A percentile compares a stretch with the other conserved stretches of the same genome.
These are phyloP conservation scores for Mola mola DNA, from an alignment of 2,113 vertebrate species.

Conservation along the genomic window DNA sequence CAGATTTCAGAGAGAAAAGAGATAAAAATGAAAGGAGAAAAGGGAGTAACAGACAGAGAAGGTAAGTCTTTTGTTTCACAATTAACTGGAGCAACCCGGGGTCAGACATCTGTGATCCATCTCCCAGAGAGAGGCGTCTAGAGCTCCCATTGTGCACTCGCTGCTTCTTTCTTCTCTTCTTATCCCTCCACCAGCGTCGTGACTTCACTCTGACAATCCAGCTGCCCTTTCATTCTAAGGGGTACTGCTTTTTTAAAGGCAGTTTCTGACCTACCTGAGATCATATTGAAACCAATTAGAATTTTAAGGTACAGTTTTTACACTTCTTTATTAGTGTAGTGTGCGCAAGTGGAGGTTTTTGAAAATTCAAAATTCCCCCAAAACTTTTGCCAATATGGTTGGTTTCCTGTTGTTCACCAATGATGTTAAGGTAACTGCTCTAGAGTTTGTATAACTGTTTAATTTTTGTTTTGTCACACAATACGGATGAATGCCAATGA, in stretches of 20 bases:
- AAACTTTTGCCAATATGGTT: too few species aligned
- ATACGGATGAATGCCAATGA: too few species aligned
- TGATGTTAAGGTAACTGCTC: too few species aligned
- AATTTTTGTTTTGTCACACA: too few species aligned
- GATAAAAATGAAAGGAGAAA: conserved; percentile 5
- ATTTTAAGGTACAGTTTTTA: too few species aligned
- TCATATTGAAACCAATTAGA: neutral
- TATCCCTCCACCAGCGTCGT: neutral
- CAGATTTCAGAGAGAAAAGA: neutral
- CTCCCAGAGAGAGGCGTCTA: conserved; percentile 49
- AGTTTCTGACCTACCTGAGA: conserved; percentile 22
- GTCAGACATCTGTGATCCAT: conserved; percentile 75
- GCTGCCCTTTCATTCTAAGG: conserved; percentile 22
- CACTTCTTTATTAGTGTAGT: too few species aligned
- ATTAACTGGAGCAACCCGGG: conserved; percentile 42
- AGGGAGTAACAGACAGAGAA: conserved; percentile 21
- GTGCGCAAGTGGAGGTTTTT: too few species aligned
- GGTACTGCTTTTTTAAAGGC: conserved; percentile 22
- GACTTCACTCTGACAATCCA: conserved; percentile 22
- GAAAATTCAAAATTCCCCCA: too few species aligned
- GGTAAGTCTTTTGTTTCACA: conserved; percentile 52
- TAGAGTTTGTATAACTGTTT: too few species aligned
- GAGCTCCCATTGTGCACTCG: conserved; percentile 13
- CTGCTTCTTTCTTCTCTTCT: neutral
- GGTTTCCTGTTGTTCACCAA: too few species aligned